phyloP scores from a whole-genome alignment of 2,888 invertebrate genomes.

The Clepsis dumicolana region DNA sequence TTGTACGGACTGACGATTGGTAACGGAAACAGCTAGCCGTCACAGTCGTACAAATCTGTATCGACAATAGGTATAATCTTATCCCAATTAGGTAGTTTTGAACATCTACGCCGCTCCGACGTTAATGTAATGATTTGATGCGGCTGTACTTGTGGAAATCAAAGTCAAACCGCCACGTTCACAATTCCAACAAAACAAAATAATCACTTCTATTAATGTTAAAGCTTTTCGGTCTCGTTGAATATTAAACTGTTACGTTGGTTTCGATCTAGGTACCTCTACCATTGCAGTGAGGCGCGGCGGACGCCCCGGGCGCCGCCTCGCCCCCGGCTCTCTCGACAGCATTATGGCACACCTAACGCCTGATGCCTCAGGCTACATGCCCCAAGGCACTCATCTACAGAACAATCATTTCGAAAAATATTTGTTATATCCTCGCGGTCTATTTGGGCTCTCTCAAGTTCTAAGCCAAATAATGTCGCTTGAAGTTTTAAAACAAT shows the following conservation, averaged over 20 bases:
- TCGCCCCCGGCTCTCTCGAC: slow-evolving; percentile 42
- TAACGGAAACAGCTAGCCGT: no score
- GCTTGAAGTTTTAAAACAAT: not conserved
- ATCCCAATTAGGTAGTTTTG: no score
- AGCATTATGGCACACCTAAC: slow-evolving; percentile 66
- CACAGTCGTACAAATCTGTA: no score
- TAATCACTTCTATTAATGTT: not conserved
- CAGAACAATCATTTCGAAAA: slow-evolving; percentile 81
- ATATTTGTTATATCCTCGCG: slow-evolving; percentile 73
- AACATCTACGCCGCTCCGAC: no score
- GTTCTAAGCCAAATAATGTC: not conserved
- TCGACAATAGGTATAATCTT: no score
- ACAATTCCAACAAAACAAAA: not conserved
- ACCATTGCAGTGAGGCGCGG: slow-evolving; percentile 44
- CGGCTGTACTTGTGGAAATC: no score
- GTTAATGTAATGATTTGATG: no score
- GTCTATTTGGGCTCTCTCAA: slow-evolving; percentile 41
- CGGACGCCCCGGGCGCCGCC: slow-evolving; percentile 46
- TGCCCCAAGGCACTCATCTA: slow-evolving; percentile 70
- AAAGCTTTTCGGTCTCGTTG: slow-evolving; percentile 4
- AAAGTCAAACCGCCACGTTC: not conserved
- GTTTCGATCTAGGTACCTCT: slow-evolving; percentile 37
- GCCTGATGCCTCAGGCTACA: slow-evolving; percentile 63
- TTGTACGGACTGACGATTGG: no score
- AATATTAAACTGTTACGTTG: slow-evolving; percentile 38